Base-by-base conservation (phyloP, 2,113 vertebrate species). In the Pseudorectes ferrugineus region DNA sequence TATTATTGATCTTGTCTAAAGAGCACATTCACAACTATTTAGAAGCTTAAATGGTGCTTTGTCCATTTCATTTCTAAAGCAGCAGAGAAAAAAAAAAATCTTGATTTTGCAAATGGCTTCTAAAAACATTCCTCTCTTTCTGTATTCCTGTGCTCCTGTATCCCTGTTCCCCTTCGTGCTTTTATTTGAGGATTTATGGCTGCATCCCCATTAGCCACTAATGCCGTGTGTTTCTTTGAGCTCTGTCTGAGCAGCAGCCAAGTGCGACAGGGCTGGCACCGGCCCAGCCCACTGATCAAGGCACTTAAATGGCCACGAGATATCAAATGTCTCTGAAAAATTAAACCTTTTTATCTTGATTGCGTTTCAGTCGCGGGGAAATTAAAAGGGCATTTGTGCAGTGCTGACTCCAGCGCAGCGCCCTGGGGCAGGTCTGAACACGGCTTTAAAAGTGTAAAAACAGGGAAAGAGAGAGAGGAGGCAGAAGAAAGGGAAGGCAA, bases 311-410 rank as follows among this genome's bases (percentile, higher is more conserved):
- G 76, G 76, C 72, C 59, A 12, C 22, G 33, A 70, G 87, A 20
- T 80, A 70, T 58, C 92, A 70, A 85, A 74, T 0, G 48, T 51
- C 6, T 20, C 70, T 49, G 55, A 91, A 84, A 94, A 89, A 86
- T 77, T 77, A 91, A 92, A 62, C 59, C 91, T 92, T 84, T 38
- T 88, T 62, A 33, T 83, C 85, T 24, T 58, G 72, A 84, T 81
- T 38, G 87, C 24, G 1, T 42, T 74, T 45, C 70, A 51, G 88
- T 2, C 35, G 26, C 63, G 11, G 22, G 68, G 80, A 93, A 92
- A 94, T 91, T 26, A 70, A 96, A 84, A 89, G 87, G 55, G 65
- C 36, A 2, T 57, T 91, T 81, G 80, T 35, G 89, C 54, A 14
- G 3, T 0, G 83, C 75, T 67, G 46, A 8, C 45, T 76, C 13